Conservation (phyloP, 2,113 vertebrate genomes). For the Tupaia tana region DNA sequence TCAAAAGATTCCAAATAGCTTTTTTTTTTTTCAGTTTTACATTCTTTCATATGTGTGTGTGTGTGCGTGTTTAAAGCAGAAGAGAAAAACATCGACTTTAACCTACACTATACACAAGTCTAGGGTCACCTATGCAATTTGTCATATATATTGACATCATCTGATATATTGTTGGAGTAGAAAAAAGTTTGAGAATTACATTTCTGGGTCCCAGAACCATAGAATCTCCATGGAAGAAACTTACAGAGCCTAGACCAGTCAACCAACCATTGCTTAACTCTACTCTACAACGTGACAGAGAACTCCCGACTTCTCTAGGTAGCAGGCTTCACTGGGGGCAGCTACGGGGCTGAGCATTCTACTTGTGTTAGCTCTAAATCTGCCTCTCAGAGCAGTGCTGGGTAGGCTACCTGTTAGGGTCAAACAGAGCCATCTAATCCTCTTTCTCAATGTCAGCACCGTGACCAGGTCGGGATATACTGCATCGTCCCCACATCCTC, state of each 20-base stretch:
- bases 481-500: background rate
- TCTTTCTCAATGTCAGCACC: background rate
- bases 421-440: background rate
- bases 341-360: background rate
- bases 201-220: background rate
- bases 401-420: too few species aligned
- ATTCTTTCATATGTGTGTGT: background rate
- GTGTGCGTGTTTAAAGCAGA: background rate
- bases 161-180: background rate
- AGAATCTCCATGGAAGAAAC: background rate
- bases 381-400: background rate
- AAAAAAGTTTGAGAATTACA: slow-evolving; percentile 11
- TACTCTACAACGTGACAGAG: background rate
- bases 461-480: background rate
- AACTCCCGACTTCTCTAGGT: background rate
- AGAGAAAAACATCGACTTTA: background rate
- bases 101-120: background rate
- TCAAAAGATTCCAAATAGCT: background rate
- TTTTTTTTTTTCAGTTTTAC: too few species aligned
- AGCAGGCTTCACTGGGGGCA: background rate
- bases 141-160: background rate
- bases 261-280: background rate
- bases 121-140: background rate
- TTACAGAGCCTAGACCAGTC: background rate
- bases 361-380: background rate